Evolutionary conservation across 2,888 invertebrate genomes (phyloP).

Genomic region (Exocentrus adspersus): DNA sequence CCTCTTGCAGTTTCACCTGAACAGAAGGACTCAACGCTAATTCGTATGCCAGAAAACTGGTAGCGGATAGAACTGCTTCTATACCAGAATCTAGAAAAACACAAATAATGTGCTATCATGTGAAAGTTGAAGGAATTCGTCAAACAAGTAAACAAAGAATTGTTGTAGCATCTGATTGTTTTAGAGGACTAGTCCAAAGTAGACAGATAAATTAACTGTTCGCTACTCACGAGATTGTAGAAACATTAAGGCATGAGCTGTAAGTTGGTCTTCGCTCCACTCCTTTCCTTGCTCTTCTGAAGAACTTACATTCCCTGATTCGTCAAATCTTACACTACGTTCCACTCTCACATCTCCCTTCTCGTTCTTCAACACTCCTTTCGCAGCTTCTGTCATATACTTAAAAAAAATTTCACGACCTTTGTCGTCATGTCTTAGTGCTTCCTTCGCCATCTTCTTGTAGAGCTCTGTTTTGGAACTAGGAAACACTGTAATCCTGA

Average conservation of each 20-base stretch:
- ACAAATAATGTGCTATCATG: constrained; percentile 34
- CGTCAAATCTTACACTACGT: neutral
- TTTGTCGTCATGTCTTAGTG: constrained; percentile 39
- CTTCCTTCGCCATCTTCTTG: constrained; percentile 8
- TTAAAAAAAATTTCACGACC: neutral
- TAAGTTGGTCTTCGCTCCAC: constrained; percentile 64
- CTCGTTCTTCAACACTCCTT: neutral
- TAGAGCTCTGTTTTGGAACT: constrained; percentile 11
- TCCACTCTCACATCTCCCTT: neutral
- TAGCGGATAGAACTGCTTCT: constrained; percentile 62
- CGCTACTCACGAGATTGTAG: constrained; percentile 12
- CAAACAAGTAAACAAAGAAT: too few relatives aligned
- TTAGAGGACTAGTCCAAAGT: neutral
- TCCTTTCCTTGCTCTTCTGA: neutral
- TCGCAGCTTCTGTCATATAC: neutral
- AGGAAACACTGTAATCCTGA: constrained; percentile 4
- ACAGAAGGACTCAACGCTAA: constrained; percentile 69
- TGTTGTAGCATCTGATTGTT: too few relatives aligned
- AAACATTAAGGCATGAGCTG: constrained; percentile 64
- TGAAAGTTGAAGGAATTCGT: too few relatives aligned
- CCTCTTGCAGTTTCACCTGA: constrained; percentile 66
- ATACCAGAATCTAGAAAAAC: constrained; percentile 64
- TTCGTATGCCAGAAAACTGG: constrained; percentile 67
- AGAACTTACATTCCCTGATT: constrained; percentile 46
- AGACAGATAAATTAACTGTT: too few relatives aligned